phyloP scores from a whole-genome alignment of 2,113 vertebrate species.

The Myanophis thanlyinensis region DNA sequence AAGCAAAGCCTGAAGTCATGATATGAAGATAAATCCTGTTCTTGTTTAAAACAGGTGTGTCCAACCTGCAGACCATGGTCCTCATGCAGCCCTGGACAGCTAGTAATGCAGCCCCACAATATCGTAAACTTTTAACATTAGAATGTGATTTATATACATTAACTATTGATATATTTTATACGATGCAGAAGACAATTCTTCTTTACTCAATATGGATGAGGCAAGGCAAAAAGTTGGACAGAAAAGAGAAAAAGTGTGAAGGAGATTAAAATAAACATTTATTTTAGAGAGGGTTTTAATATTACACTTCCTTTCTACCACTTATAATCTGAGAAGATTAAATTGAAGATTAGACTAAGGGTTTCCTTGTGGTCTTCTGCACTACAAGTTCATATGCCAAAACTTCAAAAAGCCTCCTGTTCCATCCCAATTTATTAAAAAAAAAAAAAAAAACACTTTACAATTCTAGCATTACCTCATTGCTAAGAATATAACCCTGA shows the following conservation, averaged over 20 bases:
- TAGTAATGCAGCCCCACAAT: not conserved
- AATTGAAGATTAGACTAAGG: not conserved
- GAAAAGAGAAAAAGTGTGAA: not conserved
- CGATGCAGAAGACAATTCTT: not conserved
- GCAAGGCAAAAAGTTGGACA: not conserved
- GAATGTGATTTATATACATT: not conserved
- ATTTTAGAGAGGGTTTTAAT: not conserved
- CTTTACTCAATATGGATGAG: not conserved
- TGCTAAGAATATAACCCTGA: not conserved
- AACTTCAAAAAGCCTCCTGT: not conserved
- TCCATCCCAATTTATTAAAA: not conserved
- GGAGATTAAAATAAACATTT: not conserved
- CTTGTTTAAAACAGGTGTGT: not conserved
- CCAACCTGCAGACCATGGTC: not conserved
- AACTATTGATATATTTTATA: not conserved
- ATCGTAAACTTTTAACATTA: not conserved
- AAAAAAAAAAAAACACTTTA: not conserved
- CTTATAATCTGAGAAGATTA: not conserved
- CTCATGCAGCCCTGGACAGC: not conserved
- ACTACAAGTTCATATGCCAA: not conserved
- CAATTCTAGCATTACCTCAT: not conserved
- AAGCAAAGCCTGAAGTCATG: too few relatives aligned
- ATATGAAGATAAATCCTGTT: too few relatives aligned
- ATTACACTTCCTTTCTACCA: not conserved
- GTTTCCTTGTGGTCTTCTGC: constrained; percentile 9